Base-by-base conservation (phyloP, 2,888 invertebrate species). In the Meteorus cinctellus region DNA sequence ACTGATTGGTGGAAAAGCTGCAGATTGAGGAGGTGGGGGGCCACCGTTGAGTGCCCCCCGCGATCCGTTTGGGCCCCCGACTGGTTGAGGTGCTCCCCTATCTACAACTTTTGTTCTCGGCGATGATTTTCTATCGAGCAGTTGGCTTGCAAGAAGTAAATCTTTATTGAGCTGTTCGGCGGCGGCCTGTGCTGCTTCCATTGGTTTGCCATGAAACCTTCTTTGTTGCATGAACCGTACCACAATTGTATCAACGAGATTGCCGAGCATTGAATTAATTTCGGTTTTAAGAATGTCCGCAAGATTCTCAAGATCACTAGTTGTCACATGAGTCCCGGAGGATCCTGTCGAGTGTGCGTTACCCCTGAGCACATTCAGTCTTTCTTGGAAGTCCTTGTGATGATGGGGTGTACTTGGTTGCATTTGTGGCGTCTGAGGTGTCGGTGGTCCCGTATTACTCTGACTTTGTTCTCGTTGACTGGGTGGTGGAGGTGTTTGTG, bases 231-330 rank as follows among this genome's bases (percentile, higher is more conserved):
- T 94, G 86, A 96, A 97, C 83, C 96, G 93, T 36, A 95, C 94
- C 78, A 98, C 93, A 78, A 97, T 95, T 27, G 96, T 95, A 89
- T 98, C 98, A 82, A 98, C 95, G 63, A 97, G 91, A 82, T 94
- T 95, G 24, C 95, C 94, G 63, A 98, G 90, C 1, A 96, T 96
- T 51, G 95, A 93, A 31, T 95, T 94, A 81, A 98, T 95, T 91
- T 98, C 98, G 71, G 94, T 94, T 91, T 98, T 98, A 5, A 98
- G 92, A 74, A 95, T 94, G 86, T 97, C 96, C n/a, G 97, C 96
- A 70, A 98, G 91, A 72, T 95, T 95, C 88, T 97, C 96, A 8
- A 97, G 91, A 86, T 97, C 97, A 4, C 95, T 93, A 16, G 95
- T 95, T 1, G 94, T 93, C 82, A 94, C 93, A 76, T 87, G 87